A percentile compares a stretch with the other conserved stretches of the same genome.
These are phyloP conservation scores for Nothocercus julius DNA, from an alignment of 2,113 vertebrate genomes.

Conservation along the genomic window DNA sequence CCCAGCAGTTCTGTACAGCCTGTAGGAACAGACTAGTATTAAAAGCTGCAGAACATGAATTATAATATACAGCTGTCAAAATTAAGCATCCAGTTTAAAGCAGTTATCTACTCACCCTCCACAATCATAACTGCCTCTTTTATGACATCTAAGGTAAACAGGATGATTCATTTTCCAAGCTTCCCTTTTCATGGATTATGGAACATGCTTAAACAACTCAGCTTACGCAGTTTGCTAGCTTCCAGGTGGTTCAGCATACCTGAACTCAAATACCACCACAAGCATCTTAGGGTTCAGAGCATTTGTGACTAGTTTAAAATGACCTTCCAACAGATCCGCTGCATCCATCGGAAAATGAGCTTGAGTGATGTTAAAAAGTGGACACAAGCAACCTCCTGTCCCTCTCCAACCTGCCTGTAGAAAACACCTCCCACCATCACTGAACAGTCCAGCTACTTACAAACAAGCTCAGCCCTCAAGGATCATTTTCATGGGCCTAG, in stretches of 20 bases:
- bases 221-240: background rate
- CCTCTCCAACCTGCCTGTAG: background rate
- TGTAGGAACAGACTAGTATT: background rate
- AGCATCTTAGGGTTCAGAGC: background rate
- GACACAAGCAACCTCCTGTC: background rate
- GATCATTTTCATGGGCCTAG: accelerated
- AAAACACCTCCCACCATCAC: background rate
- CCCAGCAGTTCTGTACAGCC: background rate
- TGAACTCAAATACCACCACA: background rate
- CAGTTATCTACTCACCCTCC: background rate
- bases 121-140: background rate
- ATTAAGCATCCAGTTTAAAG: background rate
- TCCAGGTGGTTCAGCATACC: background rate
- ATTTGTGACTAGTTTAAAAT: background rate
- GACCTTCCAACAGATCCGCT: background rate
- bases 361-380: background rate
- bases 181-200: background rate
- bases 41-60: background rate
- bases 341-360: background rate
- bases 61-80: background rate
- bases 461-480: background rate
- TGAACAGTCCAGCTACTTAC: background rate
- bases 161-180: background rate
- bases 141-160: background rate
- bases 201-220: background rate